phyloP scores from a whole-genome alignment of 2,113 vertebrate species.

The Proterorhinus semilunaris region DNA sequence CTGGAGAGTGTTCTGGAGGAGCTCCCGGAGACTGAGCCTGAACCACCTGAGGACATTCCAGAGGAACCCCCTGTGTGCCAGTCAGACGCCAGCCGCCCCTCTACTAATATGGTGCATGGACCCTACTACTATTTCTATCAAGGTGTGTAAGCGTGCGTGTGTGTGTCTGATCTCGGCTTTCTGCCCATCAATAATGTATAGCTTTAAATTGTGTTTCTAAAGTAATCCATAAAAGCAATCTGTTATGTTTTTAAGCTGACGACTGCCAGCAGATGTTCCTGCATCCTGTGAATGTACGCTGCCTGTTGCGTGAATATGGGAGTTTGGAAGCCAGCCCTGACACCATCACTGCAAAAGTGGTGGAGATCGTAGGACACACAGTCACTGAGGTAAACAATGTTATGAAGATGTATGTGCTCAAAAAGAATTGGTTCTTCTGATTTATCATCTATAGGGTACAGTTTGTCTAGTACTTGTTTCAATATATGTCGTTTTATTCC shows the following conservation, averaged over 20 bases:
- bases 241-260: conserved; percentile 76
- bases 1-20: conserved; percentile 69
- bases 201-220: neutral
- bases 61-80: conserved; percentile 32
- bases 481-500: neutral
- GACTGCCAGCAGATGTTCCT: conserved; percentile 98
- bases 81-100: conserved; percentile 53
- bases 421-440: neutral
- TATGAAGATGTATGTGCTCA: neutral
- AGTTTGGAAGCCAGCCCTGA: conserved; percentile 93
- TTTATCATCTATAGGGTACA: no score
- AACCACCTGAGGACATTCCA: conserved; percentile 46
- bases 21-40: conserved; percentile 46
- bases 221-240: neutral
- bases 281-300: conserved; percentile 94
- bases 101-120: conserved; percentile 70
- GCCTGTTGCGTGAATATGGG: conserved; percentile 90
- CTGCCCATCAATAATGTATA: neutral
- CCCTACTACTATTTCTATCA: conserved; percentile 98
- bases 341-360: conserved; percentile 89
- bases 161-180: neutral
- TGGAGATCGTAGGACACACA: conserved; percentile 92
- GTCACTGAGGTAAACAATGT: conserved; percentile 87
- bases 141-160: conserved; percentile 73
- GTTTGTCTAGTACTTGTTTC: neutral